Evolutionary conservation across 1,140 invertebrate species (phyloP).

Genomic region (Drosophila yakuba): DNA sequence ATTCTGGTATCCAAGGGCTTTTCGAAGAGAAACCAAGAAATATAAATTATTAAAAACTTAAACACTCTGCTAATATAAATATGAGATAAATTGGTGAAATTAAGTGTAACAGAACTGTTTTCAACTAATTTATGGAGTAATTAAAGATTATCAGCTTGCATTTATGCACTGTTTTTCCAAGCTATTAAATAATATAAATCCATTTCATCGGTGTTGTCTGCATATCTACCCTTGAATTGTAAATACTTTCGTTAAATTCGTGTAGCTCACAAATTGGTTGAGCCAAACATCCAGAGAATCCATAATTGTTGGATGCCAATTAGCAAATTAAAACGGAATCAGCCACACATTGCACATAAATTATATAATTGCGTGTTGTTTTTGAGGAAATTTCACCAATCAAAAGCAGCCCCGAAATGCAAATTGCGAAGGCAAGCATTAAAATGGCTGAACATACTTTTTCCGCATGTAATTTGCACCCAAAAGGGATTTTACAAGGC

Average conservation of each 20-base stretch:
- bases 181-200: not conserved
- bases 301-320: slow-evolving; percentile 10
- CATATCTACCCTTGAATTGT: not conserved
- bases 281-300: not conserved
- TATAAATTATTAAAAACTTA: not conserved
- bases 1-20: not conserved
- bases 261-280: not conserved
- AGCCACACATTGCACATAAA: slow-evolving; percentile 39
- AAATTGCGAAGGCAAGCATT: slow-evolving; percentile 13
- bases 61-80: no score
- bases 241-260: not conserved
- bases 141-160: no score
- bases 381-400: slow-evolving; percentile 16
- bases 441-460: slow-evolving; percentile 20
- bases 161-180: not conserved
- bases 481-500: slow-evolving; percentile 22
- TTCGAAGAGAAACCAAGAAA: not conserved
- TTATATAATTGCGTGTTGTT: slow-evolving; percentile 37
- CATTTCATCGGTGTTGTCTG: not conserved
- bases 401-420: slow-evolving; percentile 28
- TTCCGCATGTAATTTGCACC: slow-evolving; percentile 23
- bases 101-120: no score
- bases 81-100: no score
- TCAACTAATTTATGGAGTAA: no score
- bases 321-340: slow-evolving; percentile 35